Evolutionary conservation across 1,140 invertebrate species (phyloP).

Genomic region (Diachasma alloeum): DNA sequence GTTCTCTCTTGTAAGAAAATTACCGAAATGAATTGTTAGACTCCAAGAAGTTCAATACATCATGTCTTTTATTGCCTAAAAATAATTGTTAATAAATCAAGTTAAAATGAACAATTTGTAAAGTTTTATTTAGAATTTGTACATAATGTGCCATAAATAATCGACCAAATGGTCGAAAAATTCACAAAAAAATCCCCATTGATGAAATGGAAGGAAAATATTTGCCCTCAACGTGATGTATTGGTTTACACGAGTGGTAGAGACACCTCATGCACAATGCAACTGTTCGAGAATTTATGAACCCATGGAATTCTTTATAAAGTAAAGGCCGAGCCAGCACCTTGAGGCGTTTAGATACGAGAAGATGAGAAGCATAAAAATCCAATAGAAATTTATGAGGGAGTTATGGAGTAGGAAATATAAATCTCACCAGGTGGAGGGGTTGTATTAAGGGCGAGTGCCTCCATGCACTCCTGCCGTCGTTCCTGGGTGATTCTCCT

Average conservation of each 20-base stretch:
- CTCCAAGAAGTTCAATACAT: too few species aligned
- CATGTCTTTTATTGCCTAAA: too few species aligned
- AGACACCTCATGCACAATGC: neutral
- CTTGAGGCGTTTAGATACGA: neutral
- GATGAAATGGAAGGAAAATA: neutral
- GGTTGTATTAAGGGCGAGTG: conserved; percentile 41
- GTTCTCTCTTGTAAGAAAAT: too few species aligned
- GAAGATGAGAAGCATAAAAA: neutral
- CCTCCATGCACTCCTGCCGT: conserved; percentile 41
- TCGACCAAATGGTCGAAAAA: too few species aligned
- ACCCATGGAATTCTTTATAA: neutral
- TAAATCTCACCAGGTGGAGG: conserved; percentile 41
- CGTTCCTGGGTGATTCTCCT: conserved; percentile 42
- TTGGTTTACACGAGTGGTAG: neutral
- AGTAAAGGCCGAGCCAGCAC: neutral
- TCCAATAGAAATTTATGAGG: conserved; percentile 8
- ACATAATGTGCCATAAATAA: too few species aligned
- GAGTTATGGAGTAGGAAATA: neutral
- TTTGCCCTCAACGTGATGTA: neutral
- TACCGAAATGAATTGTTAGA: too few species aligned
- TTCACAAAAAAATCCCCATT: too few species aligned
- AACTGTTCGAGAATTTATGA: neutral
- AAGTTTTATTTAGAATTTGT: too few species aligned
- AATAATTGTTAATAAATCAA: too few species aligned
- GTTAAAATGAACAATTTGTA: too few species aligned